Base-by-base conservation (phyloP, 2,888 invertebrate genomes). In the Heliconius ismenius region DNA sequence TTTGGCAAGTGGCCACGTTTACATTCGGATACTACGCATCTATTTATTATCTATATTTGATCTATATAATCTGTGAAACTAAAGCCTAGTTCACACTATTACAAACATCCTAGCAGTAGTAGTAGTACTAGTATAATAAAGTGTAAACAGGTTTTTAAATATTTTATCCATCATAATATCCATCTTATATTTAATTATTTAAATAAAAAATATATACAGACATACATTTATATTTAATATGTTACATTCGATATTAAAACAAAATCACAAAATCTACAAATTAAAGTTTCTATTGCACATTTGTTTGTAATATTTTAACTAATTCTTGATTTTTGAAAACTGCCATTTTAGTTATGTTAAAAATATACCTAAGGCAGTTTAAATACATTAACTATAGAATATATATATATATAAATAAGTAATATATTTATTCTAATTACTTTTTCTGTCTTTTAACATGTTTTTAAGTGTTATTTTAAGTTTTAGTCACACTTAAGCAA, bases 281-380 rank as follows among this genome's bases (percentile, higher is more conserved):
- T 62, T 62, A 24, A 43, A 75, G 69, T 28, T 76, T 58, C 76
- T 58, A 76, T 76, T 76, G 76, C 76, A 76, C 76, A 60, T 70
- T 63, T 62, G 62, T 26, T 62, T 62, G 13, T 28, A 26, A 62
- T 62, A 62, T 62, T 36, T 63, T 7, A 70, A 32, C 18, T 6
- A 39, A 36, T 65, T 65, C 10, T 21, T 32, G 4, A 65, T 36
- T 11, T 36, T 24, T 39, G n/a, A 13, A 65, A 24, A 36, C 36
- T 39, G 39, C 36, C 36, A n/a, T 39, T 26, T 36, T 65, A 36
- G 1, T 62, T 15, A 26, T 24, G 2, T 65, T 39, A 24, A 0
- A 1, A 65, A 39, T 13, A 24, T 64, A 18, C 21, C 13, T 15
- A 26, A 26, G 7, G 24, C 62, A 62, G n/a, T 26, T 62, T 62